These are phyloP conservation scores for Eristalis tenax DNA, from an alignment of 2,888 invertebrate genomes.

Conservation along the genomic window DNA sequence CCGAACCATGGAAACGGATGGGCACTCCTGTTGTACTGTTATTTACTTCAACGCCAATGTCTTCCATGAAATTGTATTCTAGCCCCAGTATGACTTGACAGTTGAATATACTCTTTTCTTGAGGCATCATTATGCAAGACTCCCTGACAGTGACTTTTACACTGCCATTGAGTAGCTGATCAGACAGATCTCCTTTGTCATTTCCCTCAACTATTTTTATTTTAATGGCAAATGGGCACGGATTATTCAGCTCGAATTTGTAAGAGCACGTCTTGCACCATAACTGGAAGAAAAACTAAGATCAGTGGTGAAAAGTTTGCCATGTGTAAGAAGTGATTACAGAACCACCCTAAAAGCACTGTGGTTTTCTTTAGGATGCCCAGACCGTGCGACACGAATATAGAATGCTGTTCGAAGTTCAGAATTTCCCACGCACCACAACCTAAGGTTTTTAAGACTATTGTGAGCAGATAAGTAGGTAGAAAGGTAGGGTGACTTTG, in stretches of 20 bases:
- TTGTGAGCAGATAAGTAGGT: too few species aligned
- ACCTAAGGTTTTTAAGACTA: too few species aligned
- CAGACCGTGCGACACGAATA: too few species aligned
- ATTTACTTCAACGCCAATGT: slow-evolving; percentile 75
- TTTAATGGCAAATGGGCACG: slow-evolving; percentile 73
- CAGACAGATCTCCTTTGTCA: neutral
- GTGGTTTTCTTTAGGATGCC: too few species aligned
- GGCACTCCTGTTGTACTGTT: slow-evolving; percentile 73
- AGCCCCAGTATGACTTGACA: slow-evolving; percentile 75
- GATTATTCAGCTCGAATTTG: slow-evolving; percentile 73
- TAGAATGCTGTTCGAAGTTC: too few species aligned
- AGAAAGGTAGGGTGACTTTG: too few species aligned
- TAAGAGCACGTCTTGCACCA: slow-evolving; percentile 76
- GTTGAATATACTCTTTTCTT: neutral
- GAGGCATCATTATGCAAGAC: slow-evolving; percentile 66
- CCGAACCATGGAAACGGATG: slow-evolving; percentile 76
- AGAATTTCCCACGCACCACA: too few species aligned
- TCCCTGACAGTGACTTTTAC: slow-evolving; percentile 72
- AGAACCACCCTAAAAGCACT: too few species aligned
- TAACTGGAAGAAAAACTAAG: slow-evolving; percentile 72
- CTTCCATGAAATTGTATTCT: slow-evolving; percentile 74
- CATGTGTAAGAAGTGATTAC: too few species aligned
- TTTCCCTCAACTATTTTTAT: slow-evolving; percentile 66
- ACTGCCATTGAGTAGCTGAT: slow-evolving; percentile 73
- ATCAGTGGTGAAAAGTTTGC: too few species aligned